Evolutionary conservation across 2,888 invertebrate species (phyloP).

Genomic region (Eupithecia vulgata): DNA sequence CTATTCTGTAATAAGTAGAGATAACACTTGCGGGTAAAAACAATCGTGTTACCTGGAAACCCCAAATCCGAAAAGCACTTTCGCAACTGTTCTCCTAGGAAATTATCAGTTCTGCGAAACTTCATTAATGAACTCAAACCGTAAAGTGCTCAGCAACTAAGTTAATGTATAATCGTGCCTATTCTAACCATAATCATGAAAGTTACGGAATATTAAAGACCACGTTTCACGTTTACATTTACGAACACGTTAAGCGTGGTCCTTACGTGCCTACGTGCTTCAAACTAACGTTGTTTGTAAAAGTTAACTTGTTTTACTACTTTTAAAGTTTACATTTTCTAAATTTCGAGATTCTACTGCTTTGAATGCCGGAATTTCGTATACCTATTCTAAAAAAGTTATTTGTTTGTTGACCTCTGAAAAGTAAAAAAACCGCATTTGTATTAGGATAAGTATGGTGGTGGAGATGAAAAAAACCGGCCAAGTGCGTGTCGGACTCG

Average conservation of each 20-base stretch:
- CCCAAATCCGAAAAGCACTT: neutral
- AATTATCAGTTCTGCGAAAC: neutral
- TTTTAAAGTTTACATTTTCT: neutral
- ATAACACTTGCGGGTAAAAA: neutral
- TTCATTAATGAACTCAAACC: neutral
- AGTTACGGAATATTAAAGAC: slow-evolving; percentile 13
- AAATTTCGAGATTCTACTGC: neutral
- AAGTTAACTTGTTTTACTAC: neutral
- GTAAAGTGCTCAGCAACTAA: slow-evolving; percentile 13
- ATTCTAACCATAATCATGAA: slow-evolving; percentile 20
- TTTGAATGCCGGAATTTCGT: neutral
- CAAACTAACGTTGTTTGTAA: slow-evolving; percentile 1
- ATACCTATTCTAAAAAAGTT: too few species aligned
- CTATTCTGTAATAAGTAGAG: too few species aligned
- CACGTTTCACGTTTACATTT: slow-evolving; percentile 16
- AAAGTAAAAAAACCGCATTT: too few species aligned
- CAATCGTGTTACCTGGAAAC: neutral
- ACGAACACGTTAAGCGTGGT: slow-evolving; percentile 17
- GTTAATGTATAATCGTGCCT: slow-evolving; percentile 13
- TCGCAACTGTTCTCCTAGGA: neutral
- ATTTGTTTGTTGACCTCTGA: too few species aligned
- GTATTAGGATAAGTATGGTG: too few species aligned
- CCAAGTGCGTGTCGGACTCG: too few species aligned
- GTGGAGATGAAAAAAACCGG: too few species aligned
- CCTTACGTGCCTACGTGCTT: slow-evolving; percentile 3